Evolutionary conservation across 2,888 invertebrate species (phyloP).

Genomic region (Catocala fraxini): DNA sequence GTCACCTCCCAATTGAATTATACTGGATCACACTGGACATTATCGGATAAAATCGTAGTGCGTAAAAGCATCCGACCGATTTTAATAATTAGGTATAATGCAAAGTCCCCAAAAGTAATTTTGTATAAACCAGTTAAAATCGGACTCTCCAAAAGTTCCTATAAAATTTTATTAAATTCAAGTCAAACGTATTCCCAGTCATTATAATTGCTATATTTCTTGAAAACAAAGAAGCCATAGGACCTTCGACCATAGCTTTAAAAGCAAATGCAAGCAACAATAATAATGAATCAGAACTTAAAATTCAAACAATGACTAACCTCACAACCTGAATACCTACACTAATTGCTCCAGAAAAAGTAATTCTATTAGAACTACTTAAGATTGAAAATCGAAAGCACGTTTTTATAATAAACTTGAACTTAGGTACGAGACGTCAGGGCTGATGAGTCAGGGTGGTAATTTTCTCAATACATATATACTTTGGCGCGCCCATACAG

Average conservation of each 20-base stretch:
- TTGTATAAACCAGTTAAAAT: slow-evolving; percentile 15
- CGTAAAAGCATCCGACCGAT: slow-evolving; percentile 16
- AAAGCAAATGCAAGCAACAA: slow-evolving; percentile 13
- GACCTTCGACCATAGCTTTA: not conserved
- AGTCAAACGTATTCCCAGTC: no score
- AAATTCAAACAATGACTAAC: slow-evolving; percentile 37
- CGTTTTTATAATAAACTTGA: slow-evolving; percentile 19
- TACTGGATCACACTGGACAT: slow-evolving; percentile 24
- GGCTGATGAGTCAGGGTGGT: slow-evolving; percentile 53
- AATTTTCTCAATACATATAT: slow-evolving; percentile 45
- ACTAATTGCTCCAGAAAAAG: slow-evolving; percentile 6
- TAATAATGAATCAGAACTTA: slow-evolving; percentile 32
- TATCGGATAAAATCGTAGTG: slow-evolving; percentile 26
- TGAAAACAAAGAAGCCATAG: no score
- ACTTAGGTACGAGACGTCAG: slow-evolving; percentile 20
- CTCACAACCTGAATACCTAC: slow-evolving; percentile 4
- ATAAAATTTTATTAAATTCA: not conserved
- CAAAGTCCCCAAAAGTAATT: slow-evolving; percentile 10
- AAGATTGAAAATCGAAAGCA: slow-evolving; percentile 19
- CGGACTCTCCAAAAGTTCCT: not conserved
- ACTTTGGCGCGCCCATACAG: slow-evolving; percentile 38
- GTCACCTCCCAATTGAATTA: slow-evolving; percentile 17
- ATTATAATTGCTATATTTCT: no score
- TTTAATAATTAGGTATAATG: slow-evolving; percentile 24
- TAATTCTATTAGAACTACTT: slow-evolving; percentile 15